These are phyloP conservation scores for Herpetotheres cachinnans DNA, from an alignment of 2,113 vertebrate species.

Conservation along the genomic window DNA sequence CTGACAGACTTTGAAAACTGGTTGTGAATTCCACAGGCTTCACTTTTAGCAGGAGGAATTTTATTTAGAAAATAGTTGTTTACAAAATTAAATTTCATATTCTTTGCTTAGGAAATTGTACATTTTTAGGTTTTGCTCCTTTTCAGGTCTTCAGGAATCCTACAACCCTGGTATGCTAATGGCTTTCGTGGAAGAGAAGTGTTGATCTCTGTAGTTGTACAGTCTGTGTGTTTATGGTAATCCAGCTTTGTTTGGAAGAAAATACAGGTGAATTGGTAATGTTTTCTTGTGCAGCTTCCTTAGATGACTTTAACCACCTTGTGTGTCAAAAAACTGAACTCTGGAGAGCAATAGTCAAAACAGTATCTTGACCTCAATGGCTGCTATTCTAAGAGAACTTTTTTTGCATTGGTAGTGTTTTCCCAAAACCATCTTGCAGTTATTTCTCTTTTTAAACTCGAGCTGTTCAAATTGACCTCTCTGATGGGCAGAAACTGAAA, in stretches of 20 bases:
- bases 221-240: not conserved
- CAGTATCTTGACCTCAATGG: not conserved
- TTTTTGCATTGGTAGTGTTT: not conserved
- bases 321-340: not conserved
- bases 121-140: not conserved
- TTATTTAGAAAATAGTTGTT: not conserved
- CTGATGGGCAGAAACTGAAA: not conserved
- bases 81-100: rapidly evolving
- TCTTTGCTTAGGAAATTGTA: not conserved
- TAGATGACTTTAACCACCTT: not conserved
- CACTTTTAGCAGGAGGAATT: not conserved
- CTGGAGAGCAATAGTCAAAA: not conserved
- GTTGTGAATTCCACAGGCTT: not conserved
- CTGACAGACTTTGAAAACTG: not conserved
- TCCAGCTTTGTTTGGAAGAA: not conserved
- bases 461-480: not conserved
- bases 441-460: not conserved
- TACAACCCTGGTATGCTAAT: rapidly evolving
- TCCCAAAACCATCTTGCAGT: not conserved
- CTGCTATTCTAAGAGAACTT: not conserved
- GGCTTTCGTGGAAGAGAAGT: not conserved
- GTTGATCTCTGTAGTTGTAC: not conserved
- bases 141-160: not conserved
- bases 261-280: not conserved
- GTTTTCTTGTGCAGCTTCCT: not conserved